Evolutionary conservation across 2,888 invertebrate genomes (phyloP).

Genomic region (Leptothorax acervorum): DNA sequence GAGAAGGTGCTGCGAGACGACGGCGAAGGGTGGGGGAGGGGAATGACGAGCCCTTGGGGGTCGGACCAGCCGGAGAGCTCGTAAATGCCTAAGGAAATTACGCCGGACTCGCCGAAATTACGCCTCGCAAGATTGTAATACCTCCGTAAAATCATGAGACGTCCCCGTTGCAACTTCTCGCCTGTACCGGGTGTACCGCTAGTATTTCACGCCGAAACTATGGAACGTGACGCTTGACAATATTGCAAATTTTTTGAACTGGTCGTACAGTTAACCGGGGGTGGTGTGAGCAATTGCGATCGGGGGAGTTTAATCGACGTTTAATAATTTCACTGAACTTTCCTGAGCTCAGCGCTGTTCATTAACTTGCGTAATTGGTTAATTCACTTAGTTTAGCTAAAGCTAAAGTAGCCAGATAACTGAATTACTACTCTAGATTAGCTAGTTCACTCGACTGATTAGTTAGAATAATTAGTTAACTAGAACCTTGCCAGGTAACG

Average conservation of each 20-base stretch:
- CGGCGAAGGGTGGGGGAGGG: neutral
- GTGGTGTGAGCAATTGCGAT: constrained; percentile 55
- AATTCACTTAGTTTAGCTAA: constrained; percentile 36
- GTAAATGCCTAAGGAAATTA: constrained; percentile 75
- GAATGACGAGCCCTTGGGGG: constrained; percentile 67
- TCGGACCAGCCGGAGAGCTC: constrained; percentile 64
- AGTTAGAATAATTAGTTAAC: constrained; percentile 50
- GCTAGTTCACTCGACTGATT: constrained; percentile 50
- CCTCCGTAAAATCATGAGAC: constrained; percentile 59
- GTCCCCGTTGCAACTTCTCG: constrained; percentile 16
- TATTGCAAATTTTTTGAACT: neutral
- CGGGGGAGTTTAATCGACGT: constrained; percentile 30
- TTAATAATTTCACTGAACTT: constrained; percentile 40
- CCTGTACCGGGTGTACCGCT: constrained; percentile 42
- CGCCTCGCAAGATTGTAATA: constrained; percentile 77
- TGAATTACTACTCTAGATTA: constrained; percentile 42
- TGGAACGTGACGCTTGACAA: constrained; percentile 29
- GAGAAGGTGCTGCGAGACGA: neutral
- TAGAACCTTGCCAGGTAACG: neutral
- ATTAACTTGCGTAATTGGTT: constrained; percentile 47
- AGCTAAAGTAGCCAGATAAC: constrained; percentile 43
- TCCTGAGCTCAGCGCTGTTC: constrained; percentile 6
- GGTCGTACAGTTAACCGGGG: constrained; percentile 15
- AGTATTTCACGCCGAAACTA: constrained; percentile 44
- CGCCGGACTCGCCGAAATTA: constrained; percentile 75